Base-by-base conservation (phyloP, 2,113 vertebrate species). In the Camelus bactrianus region DNA sequence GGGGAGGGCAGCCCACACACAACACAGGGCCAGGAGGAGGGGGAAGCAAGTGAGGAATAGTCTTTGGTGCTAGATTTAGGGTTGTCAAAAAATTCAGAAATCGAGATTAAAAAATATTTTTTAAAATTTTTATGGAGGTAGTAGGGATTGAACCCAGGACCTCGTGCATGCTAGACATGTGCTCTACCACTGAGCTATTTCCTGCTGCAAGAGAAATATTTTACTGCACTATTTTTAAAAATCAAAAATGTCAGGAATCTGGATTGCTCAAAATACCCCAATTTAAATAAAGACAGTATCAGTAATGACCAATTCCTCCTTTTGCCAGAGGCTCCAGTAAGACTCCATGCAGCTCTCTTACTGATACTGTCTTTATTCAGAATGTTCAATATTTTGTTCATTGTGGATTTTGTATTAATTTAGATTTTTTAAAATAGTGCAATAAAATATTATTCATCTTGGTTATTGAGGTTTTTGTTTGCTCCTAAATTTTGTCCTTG, bases 231-330 rank as follows among this genome's bases (percentile, higher is more conserved):
- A 69, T 82, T 93, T 86, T 72, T 8, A 15, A 69, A 96, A 89
- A 26, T 17, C 1, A 85, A 92, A 96, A 94, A 26, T 58, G 13
- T 9, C 73, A 92, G 85, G n/a, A 62, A 60, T 92, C 11, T 42
- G 8, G 52, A 9, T 42, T 72, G 42, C 82, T 42, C 48, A 91
- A 93, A 91, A 76, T 86, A 72, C 35, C 28, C 48, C 17, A 90
- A 79, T n/a, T 90, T 72, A 93, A 92, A 88, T 77, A 85, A 93
- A 93, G 26, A 50, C 10, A 42, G 3, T 28, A 77, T 72, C 35
- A 80, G 2, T 69, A 32, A 17, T 69, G 24, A 62, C 6, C 2
- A 11, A 32, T 48, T 84, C 67, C 76, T 70, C 32, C 8, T 96
- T 93, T 72, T n/a, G 14, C 14, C 30, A 28, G n/a, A 87, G 26